Conservation (phyloP, 2,888 invertebrate genomes). For the Electrophaes corylata region DNA sequence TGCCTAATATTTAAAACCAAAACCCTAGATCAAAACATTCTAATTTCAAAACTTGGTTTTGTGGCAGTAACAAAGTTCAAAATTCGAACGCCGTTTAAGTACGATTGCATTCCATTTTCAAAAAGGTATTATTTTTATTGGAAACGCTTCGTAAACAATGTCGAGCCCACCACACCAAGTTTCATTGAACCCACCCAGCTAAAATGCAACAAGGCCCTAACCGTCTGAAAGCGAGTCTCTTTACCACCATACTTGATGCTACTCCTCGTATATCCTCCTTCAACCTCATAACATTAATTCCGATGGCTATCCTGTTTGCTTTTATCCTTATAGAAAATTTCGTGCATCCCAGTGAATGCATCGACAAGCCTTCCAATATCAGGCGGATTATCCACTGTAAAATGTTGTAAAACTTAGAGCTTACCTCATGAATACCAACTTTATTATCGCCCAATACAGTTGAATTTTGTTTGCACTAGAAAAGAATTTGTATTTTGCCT, state of each 20-base stretch:
- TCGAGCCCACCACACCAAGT: too few relatives aligned
- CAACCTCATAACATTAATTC: constrained; percentile 65
- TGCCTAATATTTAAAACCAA: too few relatives aligned
- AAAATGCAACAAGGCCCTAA: neutral
- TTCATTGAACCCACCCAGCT: too few relatives aligned
- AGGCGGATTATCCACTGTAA: constrained; percentile 75
- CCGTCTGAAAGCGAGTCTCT: constrained; percentile 10
- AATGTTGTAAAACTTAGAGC: constrained; percentile 68
- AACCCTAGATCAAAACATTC: too few relatives aligned
- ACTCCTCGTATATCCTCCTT: constrained; percentile 28
- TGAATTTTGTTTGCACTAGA: constrained; percentile 48
- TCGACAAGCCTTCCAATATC: constrained; percentile 81
- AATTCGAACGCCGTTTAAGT: neutral
- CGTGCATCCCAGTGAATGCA: constrained; percentile 82
- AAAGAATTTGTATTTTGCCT: constrained; percentile 78
- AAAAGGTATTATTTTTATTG: neutral
- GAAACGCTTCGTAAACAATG: too few relatives aligned
- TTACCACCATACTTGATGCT: constrained; percentile 12
- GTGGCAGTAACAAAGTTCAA: neutral
- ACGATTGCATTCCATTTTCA: neutral
- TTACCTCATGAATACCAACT: constrained; percentile 51
- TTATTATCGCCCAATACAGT: constrained; percentile 50
- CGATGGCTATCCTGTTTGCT: constrained; percentile 83
- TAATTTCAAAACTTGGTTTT: too few relatives aligned
- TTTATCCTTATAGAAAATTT: constrained; percentile 84